Evolutionary conservation across 2,888 invertebrate genomes (phyloP), one percentile per base, ranked within the genome.

Genomic region (Drosophila buzzatii): DNA sequence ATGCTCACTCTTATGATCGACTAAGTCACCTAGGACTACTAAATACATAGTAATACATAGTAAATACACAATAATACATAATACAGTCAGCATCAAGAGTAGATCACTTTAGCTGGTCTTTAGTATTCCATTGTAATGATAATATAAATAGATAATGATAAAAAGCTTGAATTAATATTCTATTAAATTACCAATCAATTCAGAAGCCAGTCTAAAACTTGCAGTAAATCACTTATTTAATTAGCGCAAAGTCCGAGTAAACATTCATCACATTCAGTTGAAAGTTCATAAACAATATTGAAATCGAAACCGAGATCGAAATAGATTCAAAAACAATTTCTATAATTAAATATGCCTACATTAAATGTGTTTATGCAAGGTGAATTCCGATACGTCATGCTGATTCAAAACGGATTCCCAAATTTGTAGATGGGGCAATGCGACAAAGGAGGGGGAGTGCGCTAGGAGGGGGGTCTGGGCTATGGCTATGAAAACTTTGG

Each of bases 401-500:
- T 60, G 64, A 73, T 58, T 64, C 33, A 23, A 53, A 53, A 10
- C 51, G 51, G 23, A 33, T 10, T 4, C 49, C 5, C 5, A 2
- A n/a, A 27, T 27, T n/a, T n/a, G 31, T 9, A 31, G 31, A 12
- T 49, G 49, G 31, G 23, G 23, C 23, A 23, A 23, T 23, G 23
- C 2, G 23, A 3, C 23, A 23, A 23, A 23, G 23, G 23, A 23
- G 23, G 1, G 23, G 23, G 23, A 23, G 23, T 1, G 23, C 3
- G 23, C 2, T 23, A 23, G 2, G 23, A 23, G 23, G 27, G 37
- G 39, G 20, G 27, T 49, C 49, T 18, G 37, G 2, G 16, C 3
- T 8, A 4, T 27, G 42, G 9, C 53, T 63, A 52, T 57, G 51
- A 65, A 85, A 85, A 85, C 74, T 85, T 85, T 87, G 73, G 78